Base-by-base conservation (phyloP, 2,888 invertebrate species). In the Neelides folsomi region DNA sequence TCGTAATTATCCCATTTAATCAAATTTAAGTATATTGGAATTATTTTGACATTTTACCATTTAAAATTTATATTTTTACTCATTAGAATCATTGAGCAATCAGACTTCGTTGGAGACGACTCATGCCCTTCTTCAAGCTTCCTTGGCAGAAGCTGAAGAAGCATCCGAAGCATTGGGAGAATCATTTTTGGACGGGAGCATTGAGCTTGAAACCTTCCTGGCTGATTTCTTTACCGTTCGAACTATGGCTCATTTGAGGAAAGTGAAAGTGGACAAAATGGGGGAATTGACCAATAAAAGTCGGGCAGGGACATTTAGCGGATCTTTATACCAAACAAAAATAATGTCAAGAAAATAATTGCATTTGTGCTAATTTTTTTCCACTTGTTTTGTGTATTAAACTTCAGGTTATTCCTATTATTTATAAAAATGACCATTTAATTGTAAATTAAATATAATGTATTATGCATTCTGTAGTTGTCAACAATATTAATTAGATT, bases 191-290 rank as follows among this genome's bases (percentile, higher is more conserved):
- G 78, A 81, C 12, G 82, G 81, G 8, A 79, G 82, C 49, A 74
- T 84, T 7, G 74, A 76, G 47, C 72, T 79, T 1, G 95, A 94
- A 16, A 79, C 81, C 55, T 97, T 94, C 68, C 72, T 94, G 4
- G 85, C 86, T 55, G 79, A 85, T 53, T 97, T 92, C 70, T 76
- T 86, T 52, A 76, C 78, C 0, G 77, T 79, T 56, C 78, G 95
- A 43, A 81, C 81, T 65, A 67, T 79, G 37, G 83, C 86, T 76
- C 89, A 90, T 69, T 68, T 82, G 57, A 77, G 92, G 47, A 82
- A 87, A 68, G 82, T 94, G 10, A 95, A 95, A 73, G 82, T 88
- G 0, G 95, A 97, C 60, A 94, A 95, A 74, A 82, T 97, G 81
- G 76, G 79, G 45, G 75, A 75, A 55, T 58, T 67, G 20, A 54